phyloP scores from a whole-genome alignment of 2,797 vertebrate species.

The Rhabdomys pumilio region DNA sequence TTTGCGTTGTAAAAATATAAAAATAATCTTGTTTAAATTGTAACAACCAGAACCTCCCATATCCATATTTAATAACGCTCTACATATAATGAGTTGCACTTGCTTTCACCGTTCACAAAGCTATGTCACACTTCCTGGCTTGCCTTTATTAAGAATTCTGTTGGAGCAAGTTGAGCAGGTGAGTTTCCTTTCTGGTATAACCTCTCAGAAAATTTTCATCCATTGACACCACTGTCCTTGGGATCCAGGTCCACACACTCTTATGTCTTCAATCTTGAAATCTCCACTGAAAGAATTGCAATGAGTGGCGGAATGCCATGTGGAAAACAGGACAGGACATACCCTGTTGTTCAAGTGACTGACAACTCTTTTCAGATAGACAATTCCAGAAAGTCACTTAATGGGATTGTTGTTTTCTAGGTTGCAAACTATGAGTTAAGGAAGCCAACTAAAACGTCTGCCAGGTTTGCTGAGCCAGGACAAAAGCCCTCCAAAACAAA shows the following conservation, averaged over 20 bases:
- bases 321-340: not conserved
- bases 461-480: not conserved
- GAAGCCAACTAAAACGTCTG: not conserved
- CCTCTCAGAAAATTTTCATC: not conserved
- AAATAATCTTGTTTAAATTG: not conserved
- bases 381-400: not conserved
- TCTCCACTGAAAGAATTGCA: not conserved
- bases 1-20: not conserved
- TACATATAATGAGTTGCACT: not conserved
- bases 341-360: not conserved
- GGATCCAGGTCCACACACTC: not conserved
- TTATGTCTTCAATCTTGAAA: not conserved
- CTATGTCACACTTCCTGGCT: not conserved
- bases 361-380: not conserved
- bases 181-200: not conserved
- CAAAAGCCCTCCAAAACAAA: too few relatives aligned
- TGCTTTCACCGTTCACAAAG: too few relatives aligned
- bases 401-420: not conserved
- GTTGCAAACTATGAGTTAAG: not conserved
- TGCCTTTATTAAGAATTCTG: not conserved
- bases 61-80: not conserved
- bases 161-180: too few relatives aligned
- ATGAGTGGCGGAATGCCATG: not conserved
- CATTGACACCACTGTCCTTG: not conserved
- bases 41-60: not conserved